Base-by-base conservation (phyloP, 2,797 vertebrate genomes). In the Sebastes nivosus region DNA sequence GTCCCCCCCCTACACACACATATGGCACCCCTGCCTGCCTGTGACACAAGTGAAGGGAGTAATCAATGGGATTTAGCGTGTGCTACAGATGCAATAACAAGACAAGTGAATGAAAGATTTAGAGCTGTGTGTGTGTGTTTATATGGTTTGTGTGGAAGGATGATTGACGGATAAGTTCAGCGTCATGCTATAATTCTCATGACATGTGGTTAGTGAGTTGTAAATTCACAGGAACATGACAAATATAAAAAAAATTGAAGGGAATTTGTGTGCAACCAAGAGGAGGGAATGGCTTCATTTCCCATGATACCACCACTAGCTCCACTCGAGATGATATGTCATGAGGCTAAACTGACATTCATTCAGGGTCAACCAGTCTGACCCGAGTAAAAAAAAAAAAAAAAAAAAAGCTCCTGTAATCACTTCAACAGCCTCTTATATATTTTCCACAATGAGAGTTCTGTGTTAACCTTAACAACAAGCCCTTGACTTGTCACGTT, bases 51-150 rank as follows among this genome's bases (percentile, higher is more conserved):
- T 58, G 72, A 87, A 69, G 61, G 60, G 63, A 69, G 52, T 78
- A 79, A 88, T 88, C 84, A 77, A 79, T 67, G 80, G 65, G 78
- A 81, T 83, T 90, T 86, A 81, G 57, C 30, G 1, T 66, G 42
- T 4, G 82, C 80, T 76, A 79, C 67, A 75, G 73, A 79, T 36
- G 76, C 54, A 72, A 69, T 29, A 88, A 85, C 73, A 85, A 65
- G 42, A 32, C 24, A 16, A 73, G 50, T 70, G 30, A 67, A 83
- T 69, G 24, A 79, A 75, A 61, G 60, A 83, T 69, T 79, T 42
- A 58, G n/a, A 12, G 50, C 65, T 6, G 57, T 32, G 50, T 42
- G 61, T 11, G 58, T 36, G 52, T 72, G 52, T 60, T 12, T 34
- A 20, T 25, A 25, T 12, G 38, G 57, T 67, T 75, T 57, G 50